Evolutionary conservation across 1,140 invertebrate species (phyloP).

Genomic region (Subanguina moxae): DNA sequence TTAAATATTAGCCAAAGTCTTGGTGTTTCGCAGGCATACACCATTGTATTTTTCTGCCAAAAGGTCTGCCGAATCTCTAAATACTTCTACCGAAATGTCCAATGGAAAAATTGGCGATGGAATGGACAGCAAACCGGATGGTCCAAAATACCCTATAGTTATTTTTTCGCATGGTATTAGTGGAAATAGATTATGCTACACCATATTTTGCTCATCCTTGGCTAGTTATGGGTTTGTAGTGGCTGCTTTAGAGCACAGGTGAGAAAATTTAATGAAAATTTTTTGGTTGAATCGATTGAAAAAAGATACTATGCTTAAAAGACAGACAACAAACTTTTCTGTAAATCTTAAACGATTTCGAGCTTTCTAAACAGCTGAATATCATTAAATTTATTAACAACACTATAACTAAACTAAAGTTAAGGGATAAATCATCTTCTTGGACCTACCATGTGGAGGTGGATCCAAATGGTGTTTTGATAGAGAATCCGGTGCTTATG

Average conservation of each 20-base stretch:
- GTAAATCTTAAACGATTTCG: no score
- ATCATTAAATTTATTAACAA: no score
- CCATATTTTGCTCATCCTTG: conserved; percentile 66
- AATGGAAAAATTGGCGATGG: neutral
- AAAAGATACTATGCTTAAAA: neutral
- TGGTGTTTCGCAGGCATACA: no score
- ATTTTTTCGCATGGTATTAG: conserved; percentile 71
- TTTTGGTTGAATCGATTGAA: neutral
- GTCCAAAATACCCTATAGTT: conserved; percentile 65
- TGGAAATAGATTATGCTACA: conserved; percentile 67
- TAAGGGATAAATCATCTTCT: conserved; percentile 47
- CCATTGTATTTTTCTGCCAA: no score
- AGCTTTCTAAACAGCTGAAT: no score
- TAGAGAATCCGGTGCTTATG: conserved; percentile 39
- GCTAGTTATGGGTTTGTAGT: conserved; percentile 70
- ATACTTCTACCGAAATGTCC: neutral
- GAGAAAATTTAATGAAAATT: neutral
- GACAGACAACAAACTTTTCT: neutral
- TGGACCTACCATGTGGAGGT: conserved; percentile 48
- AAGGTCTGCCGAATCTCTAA: no score
- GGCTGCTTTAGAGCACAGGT: conserved; percentile 67
- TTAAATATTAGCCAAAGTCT: neutral
- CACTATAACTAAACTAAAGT: no score
- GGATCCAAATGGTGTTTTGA: conserved; percentile 41
- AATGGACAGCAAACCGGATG: neutral